Evolutionary conservation across 1,140 invertebrate species (phyloP), one percentile per base, ranked within the genome.

Genomic region (Geopemphigus sp.): DNA sequence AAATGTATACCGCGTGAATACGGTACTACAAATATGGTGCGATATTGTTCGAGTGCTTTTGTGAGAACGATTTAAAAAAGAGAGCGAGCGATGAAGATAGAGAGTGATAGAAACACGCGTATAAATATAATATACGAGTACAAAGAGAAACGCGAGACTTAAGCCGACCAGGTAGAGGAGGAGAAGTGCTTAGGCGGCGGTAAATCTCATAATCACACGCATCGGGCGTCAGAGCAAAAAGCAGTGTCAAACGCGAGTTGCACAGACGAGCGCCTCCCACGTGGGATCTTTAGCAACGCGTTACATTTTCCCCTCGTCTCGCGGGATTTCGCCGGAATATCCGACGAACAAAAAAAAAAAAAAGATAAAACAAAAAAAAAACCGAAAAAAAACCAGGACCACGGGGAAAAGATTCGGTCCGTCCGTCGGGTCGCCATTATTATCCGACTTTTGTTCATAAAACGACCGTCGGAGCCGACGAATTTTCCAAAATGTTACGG

Each of bases 161-260:
- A 17, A 68, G n/a, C n/a, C 22, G n/a, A 2, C 8, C n/a, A 32
- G 32, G 3, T 8, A 8, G 3, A 17, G 63, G 19, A 10, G 26
- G 19, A 17, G 26, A 29, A 61, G 29, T 64, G n/a, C 19, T 45
- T 11, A 5, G 6, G 39, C 19, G 5, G n/a, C 14, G 64, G 63
- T 66, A 68, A 47, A 68, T 68, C 39, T 68, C 32, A 24, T 47
- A 45, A 24, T 68, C 39, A 32, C 32, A 39, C 64, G 63, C 32
- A n/a, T n/a, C 32, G 10, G 14, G 63, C 19, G 32, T 68, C 53
- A 15, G 53, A 54, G 53, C 15, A 47, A 47, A 68, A 47, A 8
- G 32, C 32, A 47, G 64, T 29, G 32, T 68, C 64, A 47, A 68
- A 45, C 39, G 8, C 32, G 32, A n/a, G 32, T 45, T 45, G 11